These are phyloP conservation scores for Promerops cafer DNA, from an alignment of 2,113 vertebrate species.

Conservation along the genomic window DNA sequence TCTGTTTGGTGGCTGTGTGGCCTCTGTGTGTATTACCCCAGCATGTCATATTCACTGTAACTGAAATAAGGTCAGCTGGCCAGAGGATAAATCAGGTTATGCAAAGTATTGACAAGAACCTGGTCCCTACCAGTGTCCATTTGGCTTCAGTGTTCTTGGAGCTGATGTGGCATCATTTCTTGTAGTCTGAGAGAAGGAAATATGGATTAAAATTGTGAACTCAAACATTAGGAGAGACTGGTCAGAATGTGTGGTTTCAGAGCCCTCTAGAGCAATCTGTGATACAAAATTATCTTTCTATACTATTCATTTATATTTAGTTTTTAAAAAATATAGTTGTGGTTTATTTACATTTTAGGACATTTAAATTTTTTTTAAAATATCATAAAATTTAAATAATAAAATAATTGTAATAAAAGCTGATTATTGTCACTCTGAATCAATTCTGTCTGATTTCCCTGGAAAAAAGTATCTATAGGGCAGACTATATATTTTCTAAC, in stretches of 20 bases:
- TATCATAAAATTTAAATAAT: neutral
- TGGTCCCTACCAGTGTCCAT: neutral
- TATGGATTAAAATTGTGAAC: neutral
- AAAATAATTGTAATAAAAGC: neutral
- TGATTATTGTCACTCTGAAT: neutral
- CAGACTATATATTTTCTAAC: neutral
- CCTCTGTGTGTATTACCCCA: neutral
- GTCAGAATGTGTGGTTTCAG: neutral
- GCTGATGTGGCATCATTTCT: neutral
- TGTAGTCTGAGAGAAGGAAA: neutral
- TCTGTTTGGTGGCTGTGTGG: neutral
- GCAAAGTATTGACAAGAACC: neutral
- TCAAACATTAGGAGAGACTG: neutral
- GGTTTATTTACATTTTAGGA: neutral
- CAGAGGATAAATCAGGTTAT: neutral
- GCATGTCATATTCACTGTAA: neutral
- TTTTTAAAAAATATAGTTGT: neutral
- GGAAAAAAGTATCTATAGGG: neutral
- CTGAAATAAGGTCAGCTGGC: neutral
- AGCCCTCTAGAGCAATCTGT: neutral
- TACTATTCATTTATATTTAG: neutral
- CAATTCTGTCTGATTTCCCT: neutral
- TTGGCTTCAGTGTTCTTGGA: neutral
- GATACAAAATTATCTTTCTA: neutral
- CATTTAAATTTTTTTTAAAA: neutral